These are phyloP conservation scores for Poecilia wingei DNA, from an alignment of 2,797 vertebrate species.

Conservation along the genomic window DNA sequence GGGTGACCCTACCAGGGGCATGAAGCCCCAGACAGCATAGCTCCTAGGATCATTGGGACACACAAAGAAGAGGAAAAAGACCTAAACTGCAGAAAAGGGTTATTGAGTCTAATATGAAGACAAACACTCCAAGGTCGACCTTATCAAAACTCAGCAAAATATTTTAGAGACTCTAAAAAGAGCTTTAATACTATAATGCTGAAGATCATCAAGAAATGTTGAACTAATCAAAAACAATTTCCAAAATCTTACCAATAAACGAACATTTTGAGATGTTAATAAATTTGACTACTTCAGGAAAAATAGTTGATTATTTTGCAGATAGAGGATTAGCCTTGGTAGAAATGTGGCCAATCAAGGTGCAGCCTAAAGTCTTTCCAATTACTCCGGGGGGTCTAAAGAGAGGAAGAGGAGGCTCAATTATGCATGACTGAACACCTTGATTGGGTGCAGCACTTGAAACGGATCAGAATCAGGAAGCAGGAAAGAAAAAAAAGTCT, in stretches of 20 bases:
- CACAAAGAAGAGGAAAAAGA: not conserved
- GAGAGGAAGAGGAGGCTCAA: constrained; percentile 64
- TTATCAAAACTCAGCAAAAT: not conserved
- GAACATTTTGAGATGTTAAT: not conserved
- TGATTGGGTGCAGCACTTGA: constrained; percentile 62
- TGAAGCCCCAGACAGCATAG: too few species aligned
- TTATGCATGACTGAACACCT: constrained; percentile 66
- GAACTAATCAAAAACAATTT: not conserved
- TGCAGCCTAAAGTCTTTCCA: constrained; percentile 45
- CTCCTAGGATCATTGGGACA: too few species aligned
- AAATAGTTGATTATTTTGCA: constrained; percentile 18
- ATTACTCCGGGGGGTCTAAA: constrained; percentile 44
- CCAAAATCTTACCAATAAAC: not conserved
- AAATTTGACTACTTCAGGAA: not conserved
- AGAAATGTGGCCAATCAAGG: constrained; percentile 69
- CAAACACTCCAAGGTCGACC: not conserved
- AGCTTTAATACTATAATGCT: not conserved
- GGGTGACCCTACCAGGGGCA: too few species aligned
- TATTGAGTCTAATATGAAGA: not conserved
- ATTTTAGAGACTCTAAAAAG: not conserved
- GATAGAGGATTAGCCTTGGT: constrained; percentile 60
- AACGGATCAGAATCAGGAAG: constrained; percentile 28
- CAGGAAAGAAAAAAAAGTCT: constrained; percentile 34
- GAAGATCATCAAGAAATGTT: not conserved
- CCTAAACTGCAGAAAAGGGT: not conserved